Evolutionary conservation across 2,888 invertebrate genomes (phyloP), one percentile per base, ranked within the genome.

Genomic region (Conomelus anceps): DNA sequence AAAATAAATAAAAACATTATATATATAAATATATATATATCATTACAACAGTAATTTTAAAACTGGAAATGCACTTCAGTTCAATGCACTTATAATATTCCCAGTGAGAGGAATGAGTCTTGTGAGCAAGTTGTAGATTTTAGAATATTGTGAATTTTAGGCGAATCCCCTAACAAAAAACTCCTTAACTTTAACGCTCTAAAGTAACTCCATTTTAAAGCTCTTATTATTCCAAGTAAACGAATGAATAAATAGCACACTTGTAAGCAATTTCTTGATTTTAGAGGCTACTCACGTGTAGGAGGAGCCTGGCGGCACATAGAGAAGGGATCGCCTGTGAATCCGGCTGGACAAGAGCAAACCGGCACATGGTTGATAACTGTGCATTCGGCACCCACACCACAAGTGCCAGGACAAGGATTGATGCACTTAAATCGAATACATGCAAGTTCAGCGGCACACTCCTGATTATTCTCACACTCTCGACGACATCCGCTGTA

Each of bases 341-440:
- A 97, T 23, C 96, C 97, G 89, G 94, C 93, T 87, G 96, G 96
- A 92, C 97, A 97, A 9, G 95, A 95, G 92, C 97, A 97, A 23
- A 96, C 95, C 22, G 97, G 97, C 87, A 97, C 95, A 92, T 98
- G 97, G 91, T 96, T 96, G 91, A 96, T 95, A 0, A 97, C 97
- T 13, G 94, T 95, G 92, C 98, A 98, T 92, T 96, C 95, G 9
- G 98, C 97, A 91, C 96, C 95, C 87, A 95, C 94, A 20, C 98
- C 98, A 93, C 98, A 98, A 22, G 97, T 96, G 91, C 96, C 96
- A 0, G 96, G 96, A 92, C 98, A 98, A 0, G 98, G 98, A 93
- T 98, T 96, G 24, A 96, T 94, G 92, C 98, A 98, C 93, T 97
- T 97, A 92, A 95, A 97, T 87, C 96, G 95, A 29, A 96, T 95